Evolutionary conservation across 2,888 invertebrate genomes (phyloP).

Genomic region (Morpho helenor): DNA sequence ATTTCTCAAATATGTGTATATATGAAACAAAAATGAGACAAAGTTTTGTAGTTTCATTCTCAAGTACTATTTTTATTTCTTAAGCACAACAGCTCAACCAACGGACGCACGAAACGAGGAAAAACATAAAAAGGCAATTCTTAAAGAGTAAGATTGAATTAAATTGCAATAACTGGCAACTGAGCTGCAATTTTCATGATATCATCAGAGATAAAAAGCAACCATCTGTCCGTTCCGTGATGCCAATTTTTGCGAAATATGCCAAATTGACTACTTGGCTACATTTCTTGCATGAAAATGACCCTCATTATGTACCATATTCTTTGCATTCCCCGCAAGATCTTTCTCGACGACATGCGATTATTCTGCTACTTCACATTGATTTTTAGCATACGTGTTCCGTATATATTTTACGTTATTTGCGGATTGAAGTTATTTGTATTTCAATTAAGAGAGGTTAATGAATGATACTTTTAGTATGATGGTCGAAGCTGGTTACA

Average conservation of each 20-base stretch:
- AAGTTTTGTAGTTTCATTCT: not conserved
- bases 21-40: too few species aligned
- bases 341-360: constrained; percentile 15
- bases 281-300: constrained; percentile 30
- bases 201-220: constrained; percentile 31
- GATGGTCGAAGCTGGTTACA: too few species aligned
- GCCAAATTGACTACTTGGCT: constrained; percentile 32
- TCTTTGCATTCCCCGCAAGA: constrained; percentile 17
- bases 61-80: constrained; percentile 8
- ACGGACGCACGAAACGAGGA: constrained; percentile 7
- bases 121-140: constrained; percentile 15
- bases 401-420: too few species aligned
- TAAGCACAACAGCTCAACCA: constrained; percentile 4
- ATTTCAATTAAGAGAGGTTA: too few species aligned
- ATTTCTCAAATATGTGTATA: too few species aligned
- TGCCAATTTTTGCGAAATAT: constrained; percentile 32
- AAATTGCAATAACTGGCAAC: constrained; percentile 30
- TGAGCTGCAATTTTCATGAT: constrained; percentile 30
- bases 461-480: too few species aligned
- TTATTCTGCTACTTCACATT: constrained; percentile 11
- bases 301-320: constrained; percentile 28
- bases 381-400: constrained; percentile 11
- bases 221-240: constrained; percentile 31
- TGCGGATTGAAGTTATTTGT: too few species aligned
- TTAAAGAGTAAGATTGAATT: constrained; percentile 27